Evolutionary conservation across 92 coral and sea anemone genomes (phyloP).

Genomic region (Isaurus tuberculatus): DNA sequence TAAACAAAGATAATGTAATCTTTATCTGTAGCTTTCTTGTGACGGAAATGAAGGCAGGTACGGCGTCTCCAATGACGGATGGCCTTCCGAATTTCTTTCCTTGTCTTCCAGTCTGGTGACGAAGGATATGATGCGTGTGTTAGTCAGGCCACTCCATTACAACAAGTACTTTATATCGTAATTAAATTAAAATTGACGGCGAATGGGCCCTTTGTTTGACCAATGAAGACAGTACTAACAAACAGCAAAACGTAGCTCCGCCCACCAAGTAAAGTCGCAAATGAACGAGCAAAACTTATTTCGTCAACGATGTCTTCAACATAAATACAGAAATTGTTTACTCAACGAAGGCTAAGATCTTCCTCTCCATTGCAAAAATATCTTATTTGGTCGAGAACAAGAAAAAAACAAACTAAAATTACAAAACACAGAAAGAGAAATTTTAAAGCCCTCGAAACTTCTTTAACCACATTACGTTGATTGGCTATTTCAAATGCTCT

Average conservation of each 20-base stretch:
- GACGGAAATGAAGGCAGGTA: constrained; percentile 94
- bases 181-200: constrained; percentile 87
- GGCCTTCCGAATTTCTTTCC: constrained; percentile 84
- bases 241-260: constrained; percentile 69
- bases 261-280: constrained; percentile 66
- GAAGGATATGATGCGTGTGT: constrained; percentile 40
- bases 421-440: neutral
- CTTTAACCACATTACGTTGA: constrained; percentile 62
- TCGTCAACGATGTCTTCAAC: neutral
- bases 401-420: neutral
- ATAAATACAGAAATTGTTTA: no score
- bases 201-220: constrained; percentile 68
- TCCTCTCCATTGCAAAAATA: neutral
- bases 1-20: constrained; percentile 93
- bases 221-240: constrained; percentile 69
- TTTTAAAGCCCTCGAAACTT: constrained; percentile 43
- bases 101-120: constrained; percentile 70
- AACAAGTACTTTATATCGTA: constrained; percentile 72
- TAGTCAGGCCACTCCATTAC: constrained; percentile 45
- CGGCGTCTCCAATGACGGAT: constrained; percentile 90
- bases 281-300: constrained; percentile 25
- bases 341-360: neutral
- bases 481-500: constrained; percentile 56
- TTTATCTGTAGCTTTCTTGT: constrained; percentile 78
- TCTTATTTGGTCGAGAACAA: neutral